Conservation (phyloP, 2,797 vertebrate genomes). For the Podargus strigoides region DNA sequence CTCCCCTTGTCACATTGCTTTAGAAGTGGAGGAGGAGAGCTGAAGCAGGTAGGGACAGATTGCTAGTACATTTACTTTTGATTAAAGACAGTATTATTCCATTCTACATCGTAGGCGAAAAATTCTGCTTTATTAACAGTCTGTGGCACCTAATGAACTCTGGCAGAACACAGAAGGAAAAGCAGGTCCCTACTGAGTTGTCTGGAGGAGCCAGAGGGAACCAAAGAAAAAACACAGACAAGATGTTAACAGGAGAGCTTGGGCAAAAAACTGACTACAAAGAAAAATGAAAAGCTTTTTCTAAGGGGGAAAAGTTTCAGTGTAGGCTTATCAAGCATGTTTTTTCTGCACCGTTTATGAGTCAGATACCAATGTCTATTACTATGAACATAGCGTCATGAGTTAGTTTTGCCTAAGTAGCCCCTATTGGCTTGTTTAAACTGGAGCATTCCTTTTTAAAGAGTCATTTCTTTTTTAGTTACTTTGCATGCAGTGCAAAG, state of each 20-base stretch:
- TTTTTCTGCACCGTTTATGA: neutral
- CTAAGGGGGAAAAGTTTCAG: neutral
- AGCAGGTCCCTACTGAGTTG: neutral
- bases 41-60: neutral
- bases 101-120: neutral
- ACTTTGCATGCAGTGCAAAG: slow-evolving; percentile 44
- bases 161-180: slow-evolving; percentile 29
- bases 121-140: slow-evolving; percentile 3
- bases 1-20: neutral
- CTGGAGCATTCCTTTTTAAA: slow-evolving; percentile 35
- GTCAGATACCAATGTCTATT: neutral
- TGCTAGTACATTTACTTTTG: neutral
- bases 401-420: slow-evolving; percentile 35
- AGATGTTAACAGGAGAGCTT: neutral
- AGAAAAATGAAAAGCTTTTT: slow-evolving; percentile 5
- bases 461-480: slow-evolving; percentile 24
- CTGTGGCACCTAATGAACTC: slow-evolving; percentile 16
- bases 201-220: neutral
- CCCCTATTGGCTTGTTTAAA: slow-evolving; percentile 35
- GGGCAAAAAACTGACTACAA: neutral
- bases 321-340: neutral
- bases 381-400: neutral
- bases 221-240: neutral
- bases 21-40: neutral
- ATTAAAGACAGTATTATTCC: neutral